A percentile compares a stretch with the other conserved stretches of the same genome.
Evolutionary conservation across 30 jellyfish, hydroid and myxozoan species (phyloP).

Genomic region (Mastigias papua): DNA sequence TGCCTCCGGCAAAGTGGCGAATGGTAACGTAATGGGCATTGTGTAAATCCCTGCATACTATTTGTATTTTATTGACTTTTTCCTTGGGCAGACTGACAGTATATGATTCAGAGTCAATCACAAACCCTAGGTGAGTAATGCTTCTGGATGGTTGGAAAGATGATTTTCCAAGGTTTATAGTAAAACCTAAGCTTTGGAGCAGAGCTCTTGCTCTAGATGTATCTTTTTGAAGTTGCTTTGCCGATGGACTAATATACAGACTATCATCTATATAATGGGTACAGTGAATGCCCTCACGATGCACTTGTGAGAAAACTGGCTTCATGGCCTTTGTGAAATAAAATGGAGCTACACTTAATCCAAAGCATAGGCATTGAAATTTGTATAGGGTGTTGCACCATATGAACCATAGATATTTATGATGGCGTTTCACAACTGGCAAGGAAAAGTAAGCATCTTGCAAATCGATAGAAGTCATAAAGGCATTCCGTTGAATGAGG

Average conservation of each 20-base stretch:
- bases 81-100: slow-evolving; percentile 25
- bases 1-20: slow-evolving; percentile 5
- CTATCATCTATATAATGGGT: too few species aligned
- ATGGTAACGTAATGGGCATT: background rate
- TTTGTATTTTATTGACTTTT: background rate
- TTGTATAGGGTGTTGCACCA: background rate
- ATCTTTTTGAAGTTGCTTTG: background rate
- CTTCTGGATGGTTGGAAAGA: too few species aligned
- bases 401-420: background rate
- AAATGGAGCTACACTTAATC: slow-evolving; percentile 7
- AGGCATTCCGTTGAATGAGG: too few species aligned
- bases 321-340: slow-evolving; percentile 13
- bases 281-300: too few species aligned
- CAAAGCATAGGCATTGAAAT: slow-evolving; percentile 5
- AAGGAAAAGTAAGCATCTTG: too few species aligned
- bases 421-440: background rate
- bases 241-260: background rate
- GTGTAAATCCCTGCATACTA: background rate
- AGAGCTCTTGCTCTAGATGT: too few species aligned
- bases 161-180: too few species aligned
- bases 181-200: too few species aligned
- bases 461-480: too few species aligned
- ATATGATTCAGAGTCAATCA: slow-evolving; percentile 2
- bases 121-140: too few species aligned
- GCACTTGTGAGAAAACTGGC: background rate